phyloP scores from a whole-genome alignment of 1,140 invertebrate genomes.

The Caligus rogercresseyi region DNA sequence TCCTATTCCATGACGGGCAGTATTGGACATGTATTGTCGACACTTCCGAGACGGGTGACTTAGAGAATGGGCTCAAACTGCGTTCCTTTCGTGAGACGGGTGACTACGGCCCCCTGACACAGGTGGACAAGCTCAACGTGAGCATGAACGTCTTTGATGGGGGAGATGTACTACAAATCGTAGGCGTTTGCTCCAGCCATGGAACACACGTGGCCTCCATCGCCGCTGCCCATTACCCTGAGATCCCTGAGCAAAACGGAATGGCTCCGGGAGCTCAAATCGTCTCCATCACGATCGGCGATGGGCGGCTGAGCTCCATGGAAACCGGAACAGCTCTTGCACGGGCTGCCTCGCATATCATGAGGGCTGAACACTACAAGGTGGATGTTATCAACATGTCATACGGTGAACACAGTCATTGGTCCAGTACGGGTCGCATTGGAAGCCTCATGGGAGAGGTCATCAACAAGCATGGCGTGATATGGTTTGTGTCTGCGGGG shows the following conservation, averaged over 20 bases:
- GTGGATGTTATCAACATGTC: conserved; percentile 89
- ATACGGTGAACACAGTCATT: conserved; percentile 84
- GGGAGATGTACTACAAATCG: conserved; percentile 82
- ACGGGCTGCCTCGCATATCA: conserved; percentile 68
- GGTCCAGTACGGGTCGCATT: conserved; percentile 66
- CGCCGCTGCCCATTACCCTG: conserved; percentile 74
- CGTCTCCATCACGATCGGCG: conserved; percentile 76
- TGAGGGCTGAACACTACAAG: conserved; percentile 40
- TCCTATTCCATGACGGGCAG: conserved; percentile 70
- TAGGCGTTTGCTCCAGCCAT: conserved; percentile 76
- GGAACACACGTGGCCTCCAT: conserved; percentile 94
- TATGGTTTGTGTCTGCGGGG: conserved; percentile 78
- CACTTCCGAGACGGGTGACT: conserved; percentile 59
- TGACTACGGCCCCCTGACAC: conserved; percentile 55
- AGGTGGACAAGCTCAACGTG: conserved; percentile 63
- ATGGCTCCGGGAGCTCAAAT: conserved; percentile 92
- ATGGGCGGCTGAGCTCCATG: conserved; percentile 74
- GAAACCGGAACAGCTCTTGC: conserved; percentile 84
- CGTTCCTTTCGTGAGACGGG: conserved; percentile 66
- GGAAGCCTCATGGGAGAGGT: conserved; percentile 70
- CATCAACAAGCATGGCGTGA: conserved; percentile 75
- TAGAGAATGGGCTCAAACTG: conserved; percentile 51
- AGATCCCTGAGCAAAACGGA: conserved; percentile 74
- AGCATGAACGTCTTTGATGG: conserved; percentile 82
- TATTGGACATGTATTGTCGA: conserved; percentile 69